Conservation (phyloP, 2,888 invertebrate species). For the Aphrophora alni region DNA sequence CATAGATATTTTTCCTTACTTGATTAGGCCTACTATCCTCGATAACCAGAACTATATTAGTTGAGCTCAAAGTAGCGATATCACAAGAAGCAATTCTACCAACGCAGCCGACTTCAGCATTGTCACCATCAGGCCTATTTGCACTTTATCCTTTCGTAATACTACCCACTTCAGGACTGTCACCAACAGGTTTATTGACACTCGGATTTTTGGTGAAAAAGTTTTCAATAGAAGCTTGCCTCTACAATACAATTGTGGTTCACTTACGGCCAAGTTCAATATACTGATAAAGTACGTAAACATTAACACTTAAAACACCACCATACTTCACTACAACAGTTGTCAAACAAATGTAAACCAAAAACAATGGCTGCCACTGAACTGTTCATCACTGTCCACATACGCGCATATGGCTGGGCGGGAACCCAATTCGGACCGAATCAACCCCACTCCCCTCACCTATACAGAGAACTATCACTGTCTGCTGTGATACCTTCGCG, state of each 20-base stretch:
- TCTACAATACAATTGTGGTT: background rate
- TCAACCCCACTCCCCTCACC: too few relatives aligned
- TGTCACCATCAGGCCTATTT: background rate
- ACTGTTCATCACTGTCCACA: background rate
- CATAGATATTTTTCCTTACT: slow-evolving; percentile 24
- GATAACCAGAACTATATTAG: background rate
- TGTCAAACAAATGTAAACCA: background rate
- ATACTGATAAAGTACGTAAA: background rate
- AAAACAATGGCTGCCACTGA: background rate
- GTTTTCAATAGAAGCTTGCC: slow-evolving; percentile 14
- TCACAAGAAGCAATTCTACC: too few relatives aligned
- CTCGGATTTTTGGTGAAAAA: background rate
- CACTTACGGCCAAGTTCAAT: background rate
- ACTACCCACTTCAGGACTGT: background rate
- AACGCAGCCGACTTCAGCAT: background rate
- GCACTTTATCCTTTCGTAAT: background rate
- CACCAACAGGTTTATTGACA: background rate
- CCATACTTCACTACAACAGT: background rate
- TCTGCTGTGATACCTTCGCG: too few relatives aligned
- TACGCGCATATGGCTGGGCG: too few relatives aligned
- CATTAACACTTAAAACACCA: background rate
- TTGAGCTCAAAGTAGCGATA: background rate
- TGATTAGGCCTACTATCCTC: slow-evolving; percentile 9
- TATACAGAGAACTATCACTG: too few relatives aligned
- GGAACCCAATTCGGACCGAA: too few relatives aligned